Conservation (phyloP, 2,797 vertebrate genomes). For the Valencia hispanica region DNA sequence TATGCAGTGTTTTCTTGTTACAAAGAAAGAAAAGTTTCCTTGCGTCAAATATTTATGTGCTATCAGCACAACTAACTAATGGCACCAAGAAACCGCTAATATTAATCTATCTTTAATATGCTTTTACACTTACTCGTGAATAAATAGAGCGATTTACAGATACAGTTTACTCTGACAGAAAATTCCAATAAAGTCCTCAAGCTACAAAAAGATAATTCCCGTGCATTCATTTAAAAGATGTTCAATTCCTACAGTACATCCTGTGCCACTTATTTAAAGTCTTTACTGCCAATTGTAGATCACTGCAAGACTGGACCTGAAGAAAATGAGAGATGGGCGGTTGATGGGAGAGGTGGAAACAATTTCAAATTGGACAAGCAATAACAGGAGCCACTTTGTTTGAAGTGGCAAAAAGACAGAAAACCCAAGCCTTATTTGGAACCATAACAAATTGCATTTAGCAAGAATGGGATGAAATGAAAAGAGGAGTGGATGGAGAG, state of each 20-base stretch:
- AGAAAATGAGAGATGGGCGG: slow-evolving; percentile 33
- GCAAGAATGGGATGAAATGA: slow-evolving; percentile 53
- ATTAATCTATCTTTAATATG: not conserved
- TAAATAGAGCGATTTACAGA: not conserved
- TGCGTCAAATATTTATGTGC: not conserved
- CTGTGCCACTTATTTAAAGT: slow-evolving; percentile 20
- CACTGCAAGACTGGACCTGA: slow-evolving; percentile 26
- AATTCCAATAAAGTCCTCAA: slow-evolving; percentile 25
- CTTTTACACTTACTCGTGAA: not conserved
- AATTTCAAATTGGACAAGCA: slow-evolving; percentile 60
- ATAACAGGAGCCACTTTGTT: slow-evolving; percentile 64
- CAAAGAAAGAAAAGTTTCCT: not conserved
- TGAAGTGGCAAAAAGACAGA: slow-evolving; percentile 58
- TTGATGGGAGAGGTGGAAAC: not conserved
- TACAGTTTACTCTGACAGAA: slow-evolving; percentile 6
- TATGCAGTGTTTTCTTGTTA: not conserved
- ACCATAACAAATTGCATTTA: slow-evolving; percentile 77
- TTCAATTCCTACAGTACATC: slow-evolving; percentile 18
- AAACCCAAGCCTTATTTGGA: slow-evolving; percentile 69
- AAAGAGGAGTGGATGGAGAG: slow-evolving; percentile 46
- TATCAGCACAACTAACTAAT: not conserved
- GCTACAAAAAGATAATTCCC: slow-evolving; percentile 18
- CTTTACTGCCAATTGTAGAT: slow-evolving; percentile 18
- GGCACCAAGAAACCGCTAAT: not conserved
- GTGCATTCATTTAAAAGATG: slow-evolving; percentile 12